phyloP scores from a whole-genome alignment of 2,113 vertebrate genomes.

The Tor tambroides region DNA sequence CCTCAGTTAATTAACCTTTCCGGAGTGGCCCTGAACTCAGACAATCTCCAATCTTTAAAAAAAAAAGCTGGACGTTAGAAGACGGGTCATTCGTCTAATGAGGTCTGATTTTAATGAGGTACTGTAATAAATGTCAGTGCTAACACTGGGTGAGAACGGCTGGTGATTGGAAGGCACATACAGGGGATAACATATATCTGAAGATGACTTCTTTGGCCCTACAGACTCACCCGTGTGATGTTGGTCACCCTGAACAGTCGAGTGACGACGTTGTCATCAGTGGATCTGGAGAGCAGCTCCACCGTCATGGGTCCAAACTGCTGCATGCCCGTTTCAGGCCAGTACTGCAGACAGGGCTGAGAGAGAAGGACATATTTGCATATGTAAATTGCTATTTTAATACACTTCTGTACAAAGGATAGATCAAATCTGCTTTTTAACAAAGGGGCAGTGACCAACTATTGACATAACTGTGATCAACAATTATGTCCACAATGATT shows the following conservation, averaged over 20 bases:
- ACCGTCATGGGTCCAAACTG: conserved; percentile 95
- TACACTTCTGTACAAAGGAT: neutral
- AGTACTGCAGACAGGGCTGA: conserved; percentile 87
- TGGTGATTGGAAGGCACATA: neutral
- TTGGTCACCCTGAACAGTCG: conserved; percentile 94
- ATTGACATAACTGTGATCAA: neutral
- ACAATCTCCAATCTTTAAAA: neutral
- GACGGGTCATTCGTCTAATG: conserved; percentile 18
- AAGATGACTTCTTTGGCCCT: neutral
- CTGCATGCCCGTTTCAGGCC: conserved; percentile 92
- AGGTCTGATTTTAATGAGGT: conserved; percentile 38
- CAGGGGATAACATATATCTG: neutral
- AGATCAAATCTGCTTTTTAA: neutral
- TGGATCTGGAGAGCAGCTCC: conserved; percentile 86
- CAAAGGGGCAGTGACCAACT: neutral
- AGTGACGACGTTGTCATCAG: conserved; percentile 88
- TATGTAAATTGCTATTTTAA: neutral
- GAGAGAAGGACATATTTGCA: neutral
- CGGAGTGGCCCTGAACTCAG: conserved; percentile 29
- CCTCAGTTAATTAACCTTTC: conserved; percentile 44
- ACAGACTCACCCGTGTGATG: conserved; percentile 84
- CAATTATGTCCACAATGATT: too few relatives aligned
- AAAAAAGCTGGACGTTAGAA: conserved; percentile 4
- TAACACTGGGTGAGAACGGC: neutral
- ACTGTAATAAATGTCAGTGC: conserved; percentile 35